phyloP scores from a whole-genome alignment of 2,888 invertebrate species.

The Elysia crispata region DNA sequence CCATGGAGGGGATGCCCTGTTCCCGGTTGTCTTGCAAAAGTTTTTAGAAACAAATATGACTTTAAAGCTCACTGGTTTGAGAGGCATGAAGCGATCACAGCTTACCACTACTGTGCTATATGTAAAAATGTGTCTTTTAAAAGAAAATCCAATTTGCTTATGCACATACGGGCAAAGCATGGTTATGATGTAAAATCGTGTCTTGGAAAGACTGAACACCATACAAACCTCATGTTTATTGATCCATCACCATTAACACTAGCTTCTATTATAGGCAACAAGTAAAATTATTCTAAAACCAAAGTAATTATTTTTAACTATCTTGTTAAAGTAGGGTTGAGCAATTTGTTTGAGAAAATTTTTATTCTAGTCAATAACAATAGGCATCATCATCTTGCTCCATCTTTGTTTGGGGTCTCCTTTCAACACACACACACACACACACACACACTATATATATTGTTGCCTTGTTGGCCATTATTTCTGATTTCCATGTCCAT shows the following conservation, averaged over 20 bases:
- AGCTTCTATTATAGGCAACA: conserved; percentile 20
- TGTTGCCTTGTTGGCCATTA: too few relatives aligned
- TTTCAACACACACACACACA: too few relatives aligned
- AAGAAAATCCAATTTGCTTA: conserved; percentile 41
- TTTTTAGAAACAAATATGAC: conserved; percentile 38
- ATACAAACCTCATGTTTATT: conserved; percentile 36
- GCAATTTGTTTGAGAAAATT: too few relatives aligned
- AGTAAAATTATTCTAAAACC: neutral
- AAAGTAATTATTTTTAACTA: too few relatives aligned
- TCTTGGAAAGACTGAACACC: conserved; percentile 38
- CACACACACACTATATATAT: too few relatives aligned
- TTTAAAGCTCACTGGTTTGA: conserved; percentile 38
- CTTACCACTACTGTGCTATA: conserved; percentile 40
- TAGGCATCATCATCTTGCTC: too few relatives aligned
- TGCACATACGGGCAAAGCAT: conserved; percentile 39
- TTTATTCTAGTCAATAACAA: too few relatives aligned
- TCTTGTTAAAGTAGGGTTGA: too few relatives aligned
- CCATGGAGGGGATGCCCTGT: conserved; percentile 41
- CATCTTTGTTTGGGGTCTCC: too few relatives aligned
- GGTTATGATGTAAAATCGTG: conserved; percentile 7
- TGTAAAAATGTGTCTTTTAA: conserved; percentile 36
- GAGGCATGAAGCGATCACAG: conserved; percentile 40
- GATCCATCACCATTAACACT: conserved; percentile 40
- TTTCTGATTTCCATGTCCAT: too few relatives aligned
- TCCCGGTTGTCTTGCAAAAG: conserved; percentile 35